Base-by-base conservation (phyloP, 2,888 invertebrate genomes). In the Deilephila porcellus region DNA sequence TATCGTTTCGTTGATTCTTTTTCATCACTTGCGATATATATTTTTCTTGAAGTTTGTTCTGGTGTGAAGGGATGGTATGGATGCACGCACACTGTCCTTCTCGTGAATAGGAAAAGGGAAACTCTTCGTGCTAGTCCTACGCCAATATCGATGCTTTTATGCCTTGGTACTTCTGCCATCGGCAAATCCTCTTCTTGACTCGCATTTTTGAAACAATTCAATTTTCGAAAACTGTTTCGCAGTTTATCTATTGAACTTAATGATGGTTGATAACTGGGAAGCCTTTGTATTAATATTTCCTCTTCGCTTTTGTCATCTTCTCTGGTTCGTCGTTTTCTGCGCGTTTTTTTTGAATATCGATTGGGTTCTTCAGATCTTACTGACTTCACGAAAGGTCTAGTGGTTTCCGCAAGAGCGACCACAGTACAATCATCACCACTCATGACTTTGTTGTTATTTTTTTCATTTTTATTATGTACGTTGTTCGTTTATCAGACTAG, bases 51-150 rank as follows among this genome's bases (percentile, higher is more conserved):
- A 0, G 90, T 91, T 80, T 93, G 93, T 72, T 86, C 87, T 11
- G 94, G 94, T 20, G 93, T 93, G 75, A 86, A 94, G 1, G 94
- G 94, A 75, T 94, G 94, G 77, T 93, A 94, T 0, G 94, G 94
- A 78, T 94, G 94, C 53, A 90, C 85, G 75, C 92, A 92, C 53
- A 92, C 91, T 2, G 93, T 90, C 76, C 88, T 87, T 75, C 85
- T 92, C 4, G 93, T 93, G 74, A 94, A 94, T 32, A 94, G 81
- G 73, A 94, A 93, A 53, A 92, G 85, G 0, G 94, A 94, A 72
- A 93, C 85, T 74, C 90, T 85, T 32, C 94, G 82, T n/a, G 93
- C 92, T 8, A 93, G 77, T 2, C 93, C 93, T 6, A 93, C 91
- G 0, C 90, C 87, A 11, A 94, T 94, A 74, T 94, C 94, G 67